A percentile compares a stretch with the other conserved stretches of the same genome.
Evolutionary conservation across 2,113 vertebrate species (phyloP).

Genomic region (Zeus faber): DNA sequence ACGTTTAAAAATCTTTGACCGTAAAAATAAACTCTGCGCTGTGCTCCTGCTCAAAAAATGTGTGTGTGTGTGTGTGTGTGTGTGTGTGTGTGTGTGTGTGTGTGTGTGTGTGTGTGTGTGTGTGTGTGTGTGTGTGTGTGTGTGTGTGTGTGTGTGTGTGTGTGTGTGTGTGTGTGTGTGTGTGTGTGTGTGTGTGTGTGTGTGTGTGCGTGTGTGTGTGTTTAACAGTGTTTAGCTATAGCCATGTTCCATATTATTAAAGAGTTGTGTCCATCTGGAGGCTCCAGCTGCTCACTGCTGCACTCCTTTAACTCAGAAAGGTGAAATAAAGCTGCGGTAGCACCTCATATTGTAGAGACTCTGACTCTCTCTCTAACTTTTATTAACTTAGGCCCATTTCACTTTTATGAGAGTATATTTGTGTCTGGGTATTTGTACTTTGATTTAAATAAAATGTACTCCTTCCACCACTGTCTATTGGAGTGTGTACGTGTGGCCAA

Average conservation of each 20-base stretch:
- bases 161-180: conserved; percentile 1
- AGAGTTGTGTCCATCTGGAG: conserved; percentile 18
- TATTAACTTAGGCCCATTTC: too few species aligned
- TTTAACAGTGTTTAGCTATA: conserved; percentile 4
- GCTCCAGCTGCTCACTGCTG: conserved; percentile 3
- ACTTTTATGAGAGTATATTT: too few species aligned
- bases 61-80: background rate
- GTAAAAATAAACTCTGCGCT: too few species aligned
- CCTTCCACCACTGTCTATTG: too few species aligned
- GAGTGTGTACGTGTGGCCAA: too few species aligned
- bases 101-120: background rate
- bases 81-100: conserved; percentile 2
- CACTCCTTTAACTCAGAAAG: background rate
- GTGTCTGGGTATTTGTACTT: too few species aligned
- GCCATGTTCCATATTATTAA: conserved; percentile 27
- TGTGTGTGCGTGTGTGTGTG: conserved; percentile 2
- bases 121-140: background rate
- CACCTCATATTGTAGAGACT: too few species aligned
- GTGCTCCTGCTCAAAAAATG: background rate
- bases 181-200: background rate
- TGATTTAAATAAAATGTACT: too few species aligned
- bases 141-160: background rate
- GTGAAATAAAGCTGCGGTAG: too few species aligned
- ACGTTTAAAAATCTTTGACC: too few species aligned
- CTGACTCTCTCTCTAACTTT: too few species aligned